Evolutionary conservation across 2,888 invertebrate genomes (phyloP), one percentile per base, ranked within the genome.

Genomic region (Stomorhina lunata): DNA sequence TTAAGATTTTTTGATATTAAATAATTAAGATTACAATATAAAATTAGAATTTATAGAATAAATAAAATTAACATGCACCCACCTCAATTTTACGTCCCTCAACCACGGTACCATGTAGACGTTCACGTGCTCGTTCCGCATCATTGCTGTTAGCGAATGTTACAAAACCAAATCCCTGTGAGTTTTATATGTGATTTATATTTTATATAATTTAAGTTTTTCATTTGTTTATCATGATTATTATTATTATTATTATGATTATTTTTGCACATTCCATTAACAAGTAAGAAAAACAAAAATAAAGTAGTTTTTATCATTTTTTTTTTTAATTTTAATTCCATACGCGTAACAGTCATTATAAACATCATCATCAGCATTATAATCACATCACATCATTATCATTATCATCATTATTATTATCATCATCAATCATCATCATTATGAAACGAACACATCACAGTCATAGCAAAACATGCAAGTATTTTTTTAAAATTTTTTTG

Each of bases 81-180:
- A 99, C 99, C 98, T 99, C 99, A 95, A 99, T 99, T 96, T 99
- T 99, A 95, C 99, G 96, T 95, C 99, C 99, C 96, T 99, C 99
- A 96, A 99, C 98, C 96, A 99, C 98, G 95, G 98, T 98, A 96
- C 99, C 99, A 96, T 99, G 99, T 95, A 99, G 97, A 95, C 98
- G 98, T 95, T 98, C 98, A 95, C 99, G 98, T 96, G 99, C 99
- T 95, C 97, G 96, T 95, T 99, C 99, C 94, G 99, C 99, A 95
- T 99, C 99, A 95, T 96, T 96, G 95, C 98, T 98, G 96, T 97
- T 98, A 96, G 98, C 98, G 97, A 99, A 99, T 95, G 99, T 99
- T 96, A 99, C 99, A 97, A 99, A 99, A 96, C 99, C 99, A 96
- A 99, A 99, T 95, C 99, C 99, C 99, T 99, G 97, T 75, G 75